Conservation (phyloP, 2,797 vertebrate species). For the Acestrorhynchus altus region DNA sequence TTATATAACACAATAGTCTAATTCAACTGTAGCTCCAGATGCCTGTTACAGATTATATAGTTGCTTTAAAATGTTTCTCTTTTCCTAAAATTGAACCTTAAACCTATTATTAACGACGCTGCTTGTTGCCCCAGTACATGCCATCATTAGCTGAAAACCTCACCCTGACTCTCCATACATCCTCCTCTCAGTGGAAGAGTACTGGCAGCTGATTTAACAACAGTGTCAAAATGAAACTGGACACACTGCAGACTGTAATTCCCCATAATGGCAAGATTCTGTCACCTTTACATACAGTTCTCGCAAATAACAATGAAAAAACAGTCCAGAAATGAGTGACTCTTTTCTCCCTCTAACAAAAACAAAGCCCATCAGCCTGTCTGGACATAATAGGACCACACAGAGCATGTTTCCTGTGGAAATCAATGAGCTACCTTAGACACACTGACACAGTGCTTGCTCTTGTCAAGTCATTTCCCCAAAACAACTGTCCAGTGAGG, state of each 20-base stretch:
- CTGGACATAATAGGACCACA: slow-evolving; percentile 24
- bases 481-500: slow-evolving; percentile 44
- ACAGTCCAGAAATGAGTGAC: not conserved
- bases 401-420: slow-evolving; percentile 48
- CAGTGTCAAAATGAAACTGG: slow-evolving; percentile 13
- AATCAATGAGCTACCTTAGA: slow-evolving; percentile 40
- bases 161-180: not conserved
- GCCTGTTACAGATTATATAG: too few species aligned
- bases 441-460: slow-evolving; percentile 38
- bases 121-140: not conserved
- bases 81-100: not conserved
- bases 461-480: slow-evolving; percentile 52
- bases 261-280: not conserved
- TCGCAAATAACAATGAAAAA: not conserved
- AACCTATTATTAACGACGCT: not conserved
- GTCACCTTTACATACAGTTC: not conserved
- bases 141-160: not conserved
- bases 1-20: too few species aligned
- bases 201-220: not conserved
- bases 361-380: slow-evolving; percentile 22
- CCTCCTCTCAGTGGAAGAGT: not conserved
- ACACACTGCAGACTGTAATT: not conserved
- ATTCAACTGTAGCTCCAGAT: too few species aligned
- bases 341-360: not conserved
- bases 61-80: too few species aligned